phyloP scores from a whole-genome alignment of 1,140 invertebrate genomes.

The Neotoxoptera formosana region DNA sequence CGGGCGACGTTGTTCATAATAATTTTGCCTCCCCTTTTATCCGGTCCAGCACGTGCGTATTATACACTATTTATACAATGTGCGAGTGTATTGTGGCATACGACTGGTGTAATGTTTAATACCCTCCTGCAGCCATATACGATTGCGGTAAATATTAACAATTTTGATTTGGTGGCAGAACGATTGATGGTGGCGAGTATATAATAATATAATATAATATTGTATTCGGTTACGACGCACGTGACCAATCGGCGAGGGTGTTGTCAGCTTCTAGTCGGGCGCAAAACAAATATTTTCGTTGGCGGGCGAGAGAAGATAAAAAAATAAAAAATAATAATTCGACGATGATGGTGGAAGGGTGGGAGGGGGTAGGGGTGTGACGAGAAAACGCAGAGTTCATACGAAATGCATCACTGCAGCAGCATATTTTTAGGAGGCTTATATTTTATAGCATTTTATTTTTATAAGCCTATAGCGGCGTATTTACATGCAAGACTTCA shows the following conservation, averaged over 20 bases:
- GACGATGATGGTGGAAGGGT: no score
- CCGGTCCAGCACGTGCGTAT: not conserved
- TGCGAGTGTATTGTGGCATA: not conserved
- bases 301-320: not conserved
- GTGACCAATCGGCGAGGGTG: not conserved
- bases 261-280: not conserved
- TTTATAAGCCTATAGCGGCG: not conserved
- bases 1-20: not conserved
- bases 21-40: not conserved
- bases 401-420: not conserved
- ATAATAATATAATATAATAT: not conserved
- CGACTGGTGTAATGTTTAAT: not conserved
- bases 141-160: not conserved
- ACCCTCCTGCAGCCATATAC: not conserved
- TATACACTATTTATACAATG: not conserved
- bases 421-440: no score
- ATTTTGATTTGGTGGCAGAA: not conserved
- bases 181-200: not conserved
- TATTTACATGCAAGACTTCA: not conserved
- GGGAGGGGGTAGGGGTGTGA: not conserved
- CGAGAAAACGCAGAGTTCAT: not conserved
- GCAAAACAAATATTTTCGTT: not conserved
- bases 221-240: not conserved
- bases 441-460: no score
- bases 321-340: not conserved